phyloP scores from a whole-genome alignment of 2,797 vertebrate genomes.

The Lerista edwardsae region DNA sequence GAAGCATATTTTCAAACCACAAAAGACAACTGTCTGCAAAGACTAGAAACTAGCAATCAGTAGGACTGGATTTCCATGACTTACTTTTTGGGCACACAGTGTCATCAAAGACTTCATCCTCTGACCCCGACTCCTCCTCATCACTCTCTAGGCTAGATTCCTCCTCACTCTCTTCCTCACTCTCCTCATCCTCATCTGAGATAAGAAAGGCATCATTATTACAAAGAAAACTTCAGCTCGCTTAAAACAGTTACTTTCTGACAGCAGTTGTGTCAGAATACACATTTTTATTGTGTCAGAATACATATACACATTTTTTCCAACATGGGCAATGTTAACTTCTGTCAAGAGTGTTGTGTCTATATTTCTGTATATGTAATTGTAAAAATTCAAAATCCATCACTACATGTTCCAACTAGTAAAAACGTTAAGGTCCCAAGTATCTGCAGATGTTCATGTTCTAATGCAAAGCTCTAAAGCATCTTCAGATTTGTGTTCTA shows the following conservation, averaged over 20 bases:
- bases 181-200: conserved; percentile 82
- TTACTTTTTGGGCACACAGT: conserved; percentile 85
- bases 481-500: too few relatives aligned
- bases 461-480: too few relatives aligned
- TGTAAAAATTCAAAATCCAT: too few relatives aligned
- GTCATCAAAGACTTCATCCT: conserved; percentile 77
- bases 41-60: background rate
- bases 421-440: too few relatives aligned
- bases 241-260: too few relatives aligned
- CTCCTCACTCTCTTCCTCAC: conserved; percentile 81
- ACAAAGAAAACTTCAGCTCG: background rate
- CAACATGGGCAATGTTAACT: background rate
- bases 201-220: conserved; percentile 23
- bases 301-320: too few relatives aligned
- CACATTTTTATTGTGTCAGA: too few relatives aligned
- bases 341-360: background rate
- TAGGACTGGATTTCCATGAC: conserved; percentile 42
- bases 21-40: conserved; percentile 12
- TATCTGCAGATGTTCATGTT: too few relatives aligned
- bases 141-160: conserved; percentile 77
- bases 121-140: conserved; percentile 77
- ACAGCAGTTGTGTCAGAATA: too few relatives aligned
- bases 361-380: background rate
- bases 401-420: too few relatives aligned
- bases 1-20: conserved; percentile 12